Conservation (phyloP, 37 sponge, comb jelly and placozoan species). For the Beroe ovata region DNA sequence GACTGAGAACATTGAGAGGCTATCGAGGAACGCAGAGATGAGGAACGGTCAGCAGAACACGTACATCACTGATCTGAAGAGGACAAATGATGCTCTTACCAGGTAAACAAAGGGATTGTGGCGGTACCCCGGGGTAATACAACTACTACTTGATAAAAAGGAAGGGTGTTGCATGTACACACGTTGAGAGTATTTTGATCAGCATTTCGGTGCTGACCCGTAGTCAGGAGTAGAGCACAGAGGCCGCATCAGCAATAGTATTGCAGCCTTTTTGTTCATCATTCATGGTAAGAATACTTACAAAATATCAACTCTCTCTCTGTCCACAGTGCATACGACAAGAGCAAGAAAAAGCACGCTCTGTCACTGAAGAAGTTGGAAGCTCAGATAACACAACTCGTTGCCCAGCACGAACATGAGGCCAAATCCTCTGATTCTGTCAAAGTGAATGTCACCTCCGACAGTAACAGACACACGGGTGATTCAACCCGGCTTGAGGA, state of each 20-base stretch:
- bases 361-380: conserved; percentile 44
- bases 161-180: no score
- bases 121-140: no score
- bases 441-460: not conserved
- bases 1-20: conserved; percentile 48
- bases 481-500: not conserved
- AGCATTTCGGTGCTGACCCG: no score
- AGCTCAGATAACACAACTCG: conserved; percentile 41
- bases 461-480: not conserved
- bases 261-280: no score
- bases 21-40: conserved; percentile 57
- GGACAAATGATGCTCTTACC: conserved; percentile 56
- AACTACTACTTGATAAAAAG: no score
- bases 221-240: no score
- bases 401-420: conserved; percentile 30
- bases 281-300: no score
- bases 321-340: conserved; percentile 42
- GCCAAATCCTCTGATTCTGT: not conserved
- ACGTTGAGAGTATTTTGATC: no score
- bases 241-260: no score
- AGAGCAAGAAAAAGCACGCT: conserved; percentile 55
- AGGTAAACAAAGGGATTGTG: conserved; percentile 1
- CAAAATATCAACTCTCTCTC: no score
- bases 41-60: conserved; percentile 47
- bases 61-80: conserved; percentile 15